A percentile compares a stretch with the other conserved stretches of the same genome.
phyloP scores from a whole-genome alignment of 2,888 invertebrate species.

The Imbricaverruca yamaguchii region DNA sequence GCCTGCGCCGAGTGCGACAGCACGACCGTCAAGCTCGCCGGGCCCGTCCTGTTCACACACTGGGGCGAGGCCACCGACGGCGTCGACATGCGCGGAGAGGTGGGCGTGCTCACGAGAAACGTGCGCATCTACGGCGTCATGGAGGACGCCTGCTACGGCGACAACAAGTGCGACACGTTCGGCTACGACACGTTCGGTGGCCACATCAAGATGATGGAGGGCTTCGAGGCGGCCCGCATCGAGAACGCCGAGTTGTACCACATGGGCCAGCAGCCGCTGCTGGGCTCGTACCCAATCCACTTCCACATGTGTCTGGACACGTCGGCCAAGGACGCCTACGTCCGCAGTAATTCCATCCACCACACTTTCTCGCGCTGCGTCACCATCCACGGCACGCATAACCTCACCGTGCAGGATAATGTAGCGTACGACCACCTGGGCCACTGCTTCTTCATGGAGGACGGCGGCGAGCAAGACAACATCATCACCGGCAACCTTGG shows the following conservation, averaged over 20 bases:
- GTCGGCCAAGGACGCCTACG: not conserved
- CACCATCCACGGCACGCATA: not conserved
- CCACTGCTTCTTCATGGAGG: constrained; percentile 3
- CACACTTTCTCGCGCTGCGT: not conserved
- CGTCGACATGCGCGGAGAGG: not conserved
- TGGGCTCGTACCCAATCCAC: not conserved
- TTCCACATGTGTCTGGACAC: constrained; percentile 7
- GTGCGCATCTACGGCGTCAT: not conserved
- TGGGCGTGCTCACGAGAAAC: not conserved
- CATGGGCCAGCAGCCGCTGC: not conserved
- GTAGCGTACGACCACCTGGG: not conserved
- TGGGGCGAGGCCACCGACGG: not conserved
- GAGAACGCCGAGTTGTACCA: constrained; percentile 3
- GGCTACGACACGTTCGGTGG: constrained; percentile 6
- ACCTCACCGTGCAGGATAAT: not conserved
- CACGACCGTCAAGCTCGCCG: not conserved
- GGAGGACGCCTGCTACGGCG: not conserved
- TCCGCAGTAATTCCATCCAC: not conserved
- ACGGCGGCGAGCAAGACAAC: not conserved
- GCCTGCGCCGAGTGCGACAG: not conserved
- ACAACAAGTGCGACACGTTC: not conserved
- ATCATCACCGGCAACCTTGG: not conserved
- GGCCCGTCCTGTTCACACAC: not conserved
- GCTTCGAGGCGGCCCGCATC: not conserved
- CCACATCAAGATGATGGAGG: not conserved